These are phyloP conservation scores for Mustela nigripes DNA, from an alignment of 2,113 vertebrate species.

Conservation along the genomic window DNA sequence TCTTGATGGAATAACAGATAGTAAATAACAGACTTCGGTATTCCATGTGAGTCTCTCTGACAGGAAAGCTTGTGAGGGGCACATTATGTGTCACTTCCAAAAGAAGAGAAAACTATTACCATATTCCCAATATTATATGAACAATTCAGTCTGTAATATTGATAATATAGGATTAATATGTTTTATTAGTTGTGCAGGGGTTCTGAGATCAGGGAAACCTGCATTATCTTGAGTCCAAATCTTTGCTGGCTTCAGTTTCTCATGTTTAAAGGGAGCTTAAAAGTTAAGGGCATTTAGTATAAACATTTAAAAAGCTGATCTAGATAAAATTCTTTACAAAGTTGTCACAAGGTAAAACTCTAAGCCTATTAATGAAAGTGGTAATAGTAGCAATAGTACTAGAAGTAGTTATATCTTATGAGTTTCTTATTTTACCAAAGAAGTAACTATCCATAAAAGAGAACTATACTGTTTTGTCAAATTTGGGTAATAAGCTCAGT, in stretches of 20 bases:
- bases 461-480: neutral
- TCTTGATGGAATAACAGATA: neutral
- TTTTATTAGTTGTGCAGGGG: neutral
- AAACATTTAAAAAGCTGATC: neutral
- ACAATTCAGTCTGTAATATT: neutral
- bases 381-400: neutral
- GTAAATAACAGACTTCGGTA: neutral
- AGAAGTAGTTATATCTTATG: neutral
- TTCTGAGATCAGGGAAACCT: neutral
- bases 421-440: neutral
- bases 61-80: neutral
- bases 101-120: neutral
- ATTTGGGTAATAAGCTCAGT: conserved; percentile 26
- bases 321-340: neutral
- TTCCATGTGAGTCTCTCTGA: neutral
- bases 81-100: neutral
- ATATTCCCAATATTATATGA: neutral
- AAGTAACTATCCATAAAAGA: neutral
- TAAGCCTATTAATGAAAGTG: neutral
- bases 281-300: neutral
- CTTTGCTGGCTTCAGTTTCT: neutral
- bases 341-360: neutral
- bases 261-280: neutral
- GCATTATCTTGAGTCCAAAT: neutral
- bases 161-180: neutral